Percentiles rank a stretch among this genome's conserved stretches.
Conservation (phyloP, 92 coral and sea anemone species). For the Siderastrea siderea region DNA sequence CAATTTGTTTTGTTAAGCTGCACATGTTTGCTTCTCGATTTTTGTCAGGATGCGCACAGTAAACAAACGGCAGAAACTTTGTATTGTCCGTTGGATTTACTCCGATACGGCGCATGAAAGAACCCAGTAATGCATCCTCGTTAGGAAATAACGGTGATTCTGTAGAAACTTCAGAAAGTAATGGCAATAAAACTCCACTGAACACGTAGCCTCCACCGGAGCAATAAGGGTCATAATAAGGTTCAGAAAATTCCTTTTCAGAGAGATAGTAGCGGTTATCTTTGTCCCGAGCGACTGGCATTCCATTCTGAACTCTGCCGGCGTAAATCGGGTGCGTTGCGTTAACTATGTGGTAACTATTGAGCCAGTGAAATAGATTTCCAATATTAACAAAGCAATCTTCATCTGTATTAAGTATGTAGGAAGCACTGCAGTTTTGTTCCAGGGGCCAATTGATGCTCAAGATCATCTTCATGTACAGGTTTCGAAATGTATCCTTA, state of each 20-base stretch:
- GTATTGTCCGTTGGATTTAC: constrained; percentile 23
- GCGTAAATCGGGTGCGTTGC: constrained; percentile 53
- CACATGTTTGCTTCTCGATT: constrained; percentile 31
- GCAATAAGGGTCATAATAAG: constrained; percentile 30
- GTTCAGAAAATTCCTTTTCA: constrained; percentile 2
- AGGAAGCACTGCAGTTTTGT: constrained; percentile 37
- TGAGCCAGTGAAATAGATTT: constrained; percentile 40
- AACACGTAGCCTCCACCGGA: constrained; percentile 65
- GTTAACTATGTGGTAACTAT: constrained; percentile 18
- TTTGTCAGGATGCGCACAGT: background rate
- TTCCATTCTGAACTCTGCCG: constrained; percentile 39
- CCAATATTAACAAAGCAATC: constrained; percentile 60
- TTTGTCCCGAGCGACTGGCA: constrained; percentile 58
- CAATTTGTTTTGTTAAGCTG: constrained; percentile 31
- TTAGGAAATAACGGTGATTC: constrained; percentile 37
- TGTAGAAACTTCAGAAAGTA: constrained; percentile 33
- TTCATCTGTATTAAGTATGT: constrained; percentile 64
- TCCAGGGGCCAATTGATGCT: constrained; percentile 54
- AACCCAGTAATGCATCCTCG: constrained; percentile 57
- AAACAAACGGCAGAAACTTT: constrained; percentile 45
- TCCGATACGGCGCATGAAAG: constrained; percentile 32
- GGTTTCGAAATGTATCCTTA: constrained; percentile 64
- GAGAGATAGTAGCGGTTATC: constrained; percentile 52
- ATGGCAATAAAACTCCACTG: constrained; percentile 35
- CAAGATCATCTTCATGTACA: constrained; percentile 45